Evolutionary conservation across 2,797 vertebrate species (phyloP), one percentile per base, ranked within the genome.

Genomic region (Pseudochaenichthys georgianus): DNA sequence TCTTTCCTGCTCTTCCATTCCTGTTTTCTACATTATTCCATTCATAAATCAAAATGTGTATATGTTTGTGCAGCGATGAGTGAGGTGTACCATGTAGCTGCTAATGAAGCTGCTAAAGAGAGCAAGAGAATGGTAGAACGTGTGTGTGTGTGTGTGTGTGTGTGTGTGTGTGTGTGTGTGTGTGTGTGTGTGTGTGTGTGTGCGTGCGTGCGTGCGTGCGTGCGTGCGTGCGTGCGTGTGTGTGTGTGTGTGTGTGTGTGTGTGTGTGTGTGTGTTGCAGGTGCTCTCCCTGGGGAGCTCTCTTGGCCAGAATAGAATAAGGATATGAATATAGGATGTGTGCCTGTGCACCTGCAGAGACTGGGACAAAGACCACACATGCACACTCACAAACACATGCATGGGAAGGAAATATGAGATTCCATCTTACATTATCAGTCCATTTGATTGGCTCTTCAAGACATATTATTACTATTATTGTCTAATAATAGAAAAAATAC

Each of bases 281-380:
- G 93, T 95, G 94, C 89, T 87, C 78, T 91, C 93, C 90, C 91
- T 53, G 13, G 94, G 93, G 92, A 94, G 61, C 52, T 77, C 47
- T 79, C 52, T 43, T 61, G 76, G 82, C 69, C 62, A 92, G 92
- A 92, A 92, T 92, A 93, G 91, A 93, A 93, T 90, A 87, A 93
- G 93, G 94, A 95, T 95, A 94, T 94, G 91, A 95, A 91, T 93
- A 88, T 94, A 84, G 93, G 92, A 94, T 93, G 91, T 89, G 90
- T 92, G 80, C 78, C 82, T 85, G 84, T 91, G 94, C 94, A 95
- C 95, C 94, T 95, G 95, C 88, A 90, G 68, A 85, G 75, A 82
- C 75, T 57, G n/a, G 76, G 88, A 91, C 92, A 93, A 93, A 93
- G 87, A 85, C 66, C 75, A 47, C 68, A 82, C 69, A 83, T 28